Evolutionary conservation across 2,888 invertebrate genomes (phyloP).

Genomic region (Cantharis nigra): DNA sequence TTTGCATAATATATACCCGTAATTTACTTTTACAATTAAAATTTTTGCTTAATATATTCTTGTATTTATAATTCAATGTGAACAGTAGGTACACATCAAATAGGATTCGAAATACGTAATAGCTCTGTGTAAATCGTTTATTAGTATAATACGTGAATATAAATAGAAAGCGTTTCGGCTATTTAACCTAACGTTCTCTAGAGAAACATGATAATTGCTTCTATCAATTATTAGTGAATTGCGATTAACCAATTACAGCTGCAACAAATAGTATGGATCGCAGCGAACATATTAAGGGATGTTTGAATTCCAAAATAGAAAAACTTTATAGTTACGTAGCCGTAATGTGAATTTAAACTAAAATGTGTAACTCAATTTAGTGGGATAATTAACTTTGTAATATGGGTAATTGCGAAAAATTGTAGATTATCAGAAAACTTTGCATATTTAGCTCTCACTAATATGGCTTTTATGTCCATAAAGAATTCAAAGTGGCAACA

Average conservation of each 20-base stretch:
- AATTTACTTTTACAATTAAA: no score
- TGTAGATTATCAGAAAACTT: background rate
- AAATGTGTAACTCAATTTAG: background rate
- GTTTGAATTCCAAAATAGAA: background rate
- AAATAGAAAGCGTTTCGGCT: background rate
- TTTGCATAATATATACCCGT: no score
- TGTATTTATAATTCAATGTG: no score
- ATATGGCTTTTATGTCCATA: background rate
- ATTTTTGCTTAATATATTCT: no score
- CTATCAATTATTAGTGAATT: background rate
- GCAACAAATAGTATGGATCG: background rate
- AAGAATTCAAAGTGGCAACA: background rate
- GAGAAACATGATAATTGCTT: background rate
- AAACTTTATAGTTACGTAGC: background rate
- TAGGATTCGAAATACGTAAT: no score
- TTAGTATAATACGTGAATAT: background rate
- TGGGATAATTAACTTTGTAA: background rate
- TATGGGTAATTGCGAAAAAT: background rate
- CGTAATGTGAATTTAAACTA: background rate
- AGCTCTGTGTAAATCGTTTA: background rate
- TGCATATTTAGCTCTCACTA: background rate
- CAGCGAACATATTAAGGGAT: background rate
- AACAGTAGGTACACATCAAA: no score
- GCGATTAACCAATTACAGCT: background rate
- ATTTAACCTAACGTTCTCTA: background rate